Base-by-base conservation (phyloP, 2,113 vertebrate species). In the Reinhardtius hippoglossoides region DNA sequence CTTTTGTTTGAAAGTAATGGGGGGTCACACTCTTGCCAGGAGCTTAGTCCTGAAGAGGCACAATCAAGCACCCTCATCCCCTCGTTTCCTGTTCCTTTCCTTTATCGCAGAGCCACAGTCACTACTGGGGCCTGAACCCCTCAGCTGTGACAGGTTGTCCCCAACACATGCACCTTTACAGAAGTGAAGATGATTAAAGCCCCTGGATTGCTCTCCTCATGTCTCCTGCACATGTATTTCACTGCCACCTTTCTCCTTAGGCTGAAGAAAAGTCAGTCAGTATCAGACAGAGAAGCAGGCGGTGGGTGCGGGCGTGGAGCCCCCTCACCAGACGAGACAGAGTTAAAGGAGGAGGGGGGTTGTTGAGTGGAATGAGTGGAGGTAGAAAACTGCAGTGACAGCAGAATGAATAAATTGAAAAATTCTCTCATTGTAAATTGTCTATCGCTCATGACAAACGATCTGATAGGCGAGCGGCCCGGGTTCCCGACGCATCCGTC, bases 361-460 rank as follows among this genome's bases (percentile, higher is more conserved):
- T 65, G 78, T 80, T 81, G 76, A 79, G 79, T 76, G 83, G 78
- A 93, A 87, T 80, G 91, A 84, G 78, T 82, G 75, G 74, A 84
- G 83, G 87, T 87, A 83, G 87, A 90, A 94, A 94, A 93, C 89
- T 94, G 93, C 93, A 91, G 84, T 94, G 94, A 94, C 94, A 94
- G 94, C 94, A 91, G 86, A 93, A 93, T 91, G 92, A 93, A 94
- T 94, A 94, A 93, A 94, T 95, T 93, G 93, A 93, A 94, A 92
- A 94, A 90, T 89, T 91, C 90, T 88, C 89, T 91, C 89, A 90
- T 92, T 93, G 93, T 94, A 94, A 94, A 94, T 94, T 93, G 94
- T 94, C 93, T 94, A 92, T 93, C 86, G 87, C 88, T 80, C 67
- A 75, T 94, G 93, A 94, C 94, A 95, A 94, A 95, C 87, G 92